Evolutionary conservation across 2,113 vertebrate genomes (phyloP), one percentile per base, ranked within the genome.

Genomic region (Indri indri): DNA sequence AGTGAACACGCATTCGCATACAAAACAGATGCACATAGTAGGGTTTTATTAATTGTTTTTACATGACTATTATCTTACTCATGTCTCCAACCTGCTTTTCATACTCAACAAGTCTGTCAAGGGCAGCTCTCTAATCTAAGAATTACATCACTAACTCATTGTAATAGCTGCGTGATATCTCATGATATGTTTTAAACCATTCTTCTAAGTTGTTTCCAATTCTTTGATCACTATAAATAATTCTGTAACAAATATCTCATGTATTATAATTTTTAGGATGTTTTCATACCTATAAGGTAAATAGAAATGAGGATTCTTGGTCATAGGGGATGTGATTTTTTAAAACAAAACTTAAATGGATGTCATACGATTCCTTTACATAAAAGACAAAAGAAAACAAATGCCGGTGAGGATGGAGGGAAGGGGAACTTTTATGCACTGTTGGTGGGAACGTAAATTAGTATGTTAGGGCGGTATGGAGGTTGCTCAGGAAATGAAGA

Each of bases 1-100:
- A 1, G 0, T 27, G 32, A 11, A 0, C 18, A 30, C 20, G 8
- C 37, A 11, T 54, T 66, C 22, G 2, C 0, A 37, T 6, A 25
- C 86, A 80, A 37, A 54, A 42, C 30, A n/a, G 14, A 5, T 18
- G 2, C 17, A 9, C 27, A 13, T 3, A 9, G 22, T 2, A 1
- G 7, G 10, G 40, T 23, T 14, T 42, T 17, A n/a, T 17, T 25
- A 16, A 23, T 52, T 52, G 30, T 23, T 76, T 66, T 50, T 37
- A 57, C 47, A 14, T 9, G 54, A 52, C 20, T 32, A 6, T 32
- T 20, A 12, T 11, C 57, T 1, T 17, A 5, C 30, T 40, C 13
- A 7, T 6, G 4, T 23, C 57, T 88, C 4, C 6, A 42, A n/a
- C n/a, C 11, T 61, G 7, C 70, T 89, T 34, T 34, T 30, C 34